These are phyloP conservation scores for Lethenteron camtschaticum DNA, from an alignment of 2,113 vertebrate genomes.

Conservation along the genomic window DNA sequence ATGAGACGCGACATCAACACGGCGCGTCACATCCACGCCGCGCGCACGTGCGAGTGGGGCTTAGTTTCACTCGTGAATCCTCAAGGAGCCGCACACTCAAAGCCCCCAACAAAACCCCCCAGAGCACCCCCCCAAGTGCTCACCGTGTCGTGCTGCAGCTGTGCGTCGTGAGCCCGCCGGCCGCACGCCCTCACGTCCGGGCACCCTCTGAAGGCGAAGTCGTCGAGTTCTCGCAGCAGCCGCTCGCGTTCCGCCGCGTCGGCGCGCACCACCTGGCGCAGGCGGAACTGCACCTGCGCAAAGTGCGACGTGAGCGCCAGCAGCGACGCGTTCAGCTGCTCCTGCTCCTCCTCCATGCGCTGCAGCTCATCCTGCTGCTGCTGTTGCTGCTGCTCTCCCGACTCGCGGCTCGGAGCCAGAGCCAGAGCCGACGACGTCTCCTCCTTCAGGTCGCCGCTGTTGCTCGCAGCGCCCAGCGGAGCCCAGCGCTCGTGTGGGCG, in stretches of 20 bases:
- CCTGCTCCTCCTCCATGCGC: constrained; percentile 52
- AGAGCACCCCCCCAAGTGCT: constrained; percentile 12
- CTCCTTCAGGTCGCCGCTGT: constrained; percentile 25
- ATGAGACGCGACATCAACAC: too few relatives aligned
- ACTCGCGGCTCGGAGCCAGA: constrained; percentile 6
- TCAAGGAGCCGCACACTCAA: too few relatives aligned
- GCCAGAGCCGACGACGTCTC: constrained; percentile 9
- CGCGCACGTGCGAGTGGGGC: too few relatives aligned
- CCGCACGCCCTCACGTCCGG: constrained; percentile 44
- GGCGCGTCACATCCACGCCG: too few relatives aligned
- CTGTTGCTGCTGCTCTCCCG: constrained; percentile 16
- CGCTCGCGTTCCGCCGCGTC: constrained; percentile 55
- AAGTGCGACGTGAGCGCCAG: constrained; percentile 80
- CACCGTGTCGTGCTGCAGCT: constrained; percentile 28
- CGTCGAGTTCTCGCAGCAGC: constrained; percentile 69
- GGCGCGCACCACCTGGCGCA: constrained; percentile 70
- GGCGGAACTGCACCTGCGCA: constrained; percentile 82
- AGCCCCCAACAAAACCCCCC: too few relatives aligned
- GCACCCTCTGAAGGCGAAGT: constrained; percentile 80
- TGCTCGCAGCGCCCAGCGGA: constrained; percentile 43
- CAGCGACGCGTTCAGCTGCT: constrained; percentile 53
- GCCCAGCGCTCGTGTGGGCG: constrained; percentile 29
- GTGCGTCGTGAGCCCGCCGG: constrained; percentile 20
- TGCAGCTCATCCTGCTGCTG: constrained; percentile 19
- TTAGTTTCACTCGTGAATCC: too few relatives aligned